Base-by-base conservation (phyloP, 2,888 invertebrate genomes). In the Halictus quadricinctus region DNA sequence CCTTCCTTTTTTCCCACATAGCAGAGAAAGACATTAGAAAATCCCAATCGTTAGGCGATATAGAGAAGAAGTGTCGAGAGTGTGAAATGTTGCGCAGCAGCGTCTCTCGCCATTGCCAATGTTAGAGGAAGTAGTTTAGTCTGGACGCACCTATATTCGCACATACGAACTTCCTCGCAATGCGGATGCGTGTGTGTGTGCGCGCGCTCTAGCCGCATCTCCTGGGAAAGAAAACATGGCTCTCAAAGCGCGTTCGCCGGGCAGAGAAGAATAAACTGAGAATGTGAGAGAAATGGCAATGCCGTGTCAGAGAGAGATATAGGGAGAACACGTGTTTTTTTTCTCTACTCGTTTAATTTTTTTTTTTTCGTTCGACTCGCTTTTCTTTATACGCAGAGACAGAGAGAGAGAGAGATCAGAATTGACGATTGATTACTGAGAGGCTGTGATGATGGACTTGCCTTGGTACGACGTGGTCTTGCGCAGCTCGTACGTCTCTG, bases 191-290 rank as follows among this genome's bases (percentile, higher is more conserved):
- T 76, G 76, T 66, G 76, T 66, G 84, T 72, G 80, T 46, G 78
- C 66, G 72, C 66, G 72, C 77, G 84, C 84, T 87, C 76, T 81
- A 79, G 41, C 87, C 79, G 88, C 87, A 86, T 86, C 87, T 89
- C 90, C 91, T 92, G 89, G 90, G 91, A 89, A 92, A 92, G 88
- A 91, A 90, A 91, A 91, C 80, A 91, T 88, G 88, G 83, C 85
- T 90, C 90, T 91, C 88, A 90, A 89, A 88, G 83, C 81, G 83
- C 81, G 81, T 82, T 89, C 86, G 78, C 29, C 41, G 76, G 58
- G 50, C 36, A 81, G 41, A 74, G 25, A 78, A 70, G 13, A 70
- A 66, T 46, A 74, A 29, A 72, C 78, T 58, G 76, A 58, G 58
- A 50, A 46, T 79, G 48, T 1, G n/a, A 84, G 78, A 81, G 74